These are phyloP conservation scores for Anodontia alba DNA, from an alignment of 2,888 invertebrate species.

Conservation along the genomic window DNA sequence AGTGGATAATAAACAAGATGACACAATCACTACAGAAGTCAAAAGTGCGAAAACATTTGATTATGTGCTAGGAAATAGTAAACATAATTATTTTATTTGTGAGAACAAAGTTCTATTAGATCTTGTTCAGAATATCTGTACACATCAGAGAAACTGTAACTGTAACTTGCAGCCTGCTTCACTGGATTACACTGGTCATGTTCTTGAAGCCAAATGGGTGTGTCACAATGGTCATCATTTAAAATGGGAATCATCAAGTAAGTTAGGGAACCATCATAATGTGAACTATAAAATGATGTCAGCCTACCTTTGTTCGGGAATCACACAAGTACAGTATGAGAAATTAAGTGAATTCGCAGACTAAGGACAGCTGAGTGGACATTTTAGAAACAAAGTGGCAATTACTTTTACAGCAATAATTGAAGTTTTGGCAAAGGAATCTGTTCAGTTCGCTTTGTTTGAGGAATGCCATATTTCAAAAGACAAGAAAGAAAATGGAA, in stretches of 20 bases:
- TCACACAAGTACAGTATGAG: too few species aligned
- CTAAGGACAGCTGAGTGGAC: too few species aligned
- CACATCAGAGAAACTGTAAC: not conserved
- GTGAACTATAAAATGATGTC: too few species aligned
- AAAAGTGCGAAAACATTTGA: not conserved
- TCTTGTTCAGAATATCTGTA: not conserved
- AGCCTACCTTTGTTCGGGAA: too few species aligned
- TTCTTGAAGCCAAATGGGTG: not conserved
- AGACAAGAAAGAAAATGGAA: slow-evolving; percentile 5
- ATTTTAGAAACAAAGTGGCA: too few species aligned
- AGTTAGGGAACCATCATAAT: slow-evolving; percentile 9
- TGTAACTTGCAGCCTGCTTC: not conserved
- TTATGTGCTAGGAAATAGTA: not conserved
- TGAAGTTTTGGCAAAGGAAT: not conserved
- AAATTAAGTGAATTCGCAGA: too few species aligned
- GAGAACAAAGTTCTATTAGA: not conserved
- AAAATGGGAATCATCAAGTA: slow-evolving; percentile 9
- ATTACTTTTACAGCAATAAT: slow-evolving; percentile 9
- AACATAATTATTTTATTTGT: not conserved
- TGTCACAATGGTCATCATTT: slow-evolving; percentile 8
- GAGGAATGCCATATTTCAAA: not conserved
- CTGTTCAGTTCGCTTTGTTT: slow-evolving; percentile 14
- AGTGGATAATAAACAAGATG: not conserved
- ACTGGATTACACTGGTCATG: slow-evolving; percentile 7
- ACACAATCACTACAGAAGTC: not conserved